Conservation (phyloP, 1,140 invertebrate genomes). For the Octopus bimaculoides region DNA sequence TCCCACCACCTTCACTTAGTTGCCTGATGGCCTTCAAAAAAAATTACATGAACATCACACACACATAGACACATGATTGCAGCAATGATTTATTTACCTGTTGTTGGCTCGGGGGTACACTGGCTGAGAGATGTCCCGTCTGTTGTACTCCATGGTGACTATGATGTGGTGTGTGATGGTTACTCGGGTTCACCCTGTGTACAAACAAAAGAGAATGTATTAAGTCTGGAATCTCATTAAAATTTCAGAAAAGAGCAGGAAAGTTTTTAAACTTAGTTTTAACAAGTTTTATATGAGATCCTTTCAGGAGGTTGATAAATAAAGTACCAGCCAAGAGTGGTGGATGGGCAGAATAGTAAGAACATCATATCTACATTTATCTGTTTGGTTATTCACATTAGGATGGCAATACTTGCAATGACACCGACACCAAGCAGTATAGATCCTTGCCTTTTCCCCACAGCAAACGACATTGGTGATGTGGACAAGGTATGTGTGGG, state of each 20-base stretch:
- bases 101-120: slow-evolving; percentile 5
- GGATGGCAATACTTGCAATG: too few relatives aligned
- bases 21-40: too few relatives aligned
- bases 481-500: too few relatives aligned
- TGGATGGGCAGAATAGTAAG: too few relatives aligned
- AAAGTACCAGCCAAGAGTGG: background rate
- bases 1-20: too few relatives aligned
- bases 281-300: background rate
- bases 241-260: background rate
- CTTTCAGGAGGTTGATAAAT: background rate
- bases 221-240: background rate
- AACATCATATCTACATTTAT: too few relatives aligned
- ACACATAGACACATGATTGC: too few relatives aligned
- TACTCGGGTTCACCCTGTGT: slow-evolving; percentile 32
- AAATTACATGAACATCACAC: too few relatives aligned
- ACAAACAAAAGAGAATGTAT: background rate
- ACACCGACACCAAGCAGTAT: too few relatives aligned
- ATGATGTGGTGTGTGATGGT: slow-evolving; percentile 29
- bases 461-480: too few relatives aligned
- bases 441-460: too few relatives aligned
- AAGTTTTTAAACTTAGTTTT: background rate
- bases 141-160: slow-evolving; percentile 23
- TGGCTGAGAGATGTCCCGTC: slow-evolving; percentile 11
- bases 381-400: too few relatives aligned
- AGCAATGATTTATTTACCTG: slow-evolving; percentile 1